A percentile compares a stretch with the other conserved stretches of the same genome.
Conservation (phyloP, 2,113 vertebrate species). For the Oriolus oriolus region DNA sequence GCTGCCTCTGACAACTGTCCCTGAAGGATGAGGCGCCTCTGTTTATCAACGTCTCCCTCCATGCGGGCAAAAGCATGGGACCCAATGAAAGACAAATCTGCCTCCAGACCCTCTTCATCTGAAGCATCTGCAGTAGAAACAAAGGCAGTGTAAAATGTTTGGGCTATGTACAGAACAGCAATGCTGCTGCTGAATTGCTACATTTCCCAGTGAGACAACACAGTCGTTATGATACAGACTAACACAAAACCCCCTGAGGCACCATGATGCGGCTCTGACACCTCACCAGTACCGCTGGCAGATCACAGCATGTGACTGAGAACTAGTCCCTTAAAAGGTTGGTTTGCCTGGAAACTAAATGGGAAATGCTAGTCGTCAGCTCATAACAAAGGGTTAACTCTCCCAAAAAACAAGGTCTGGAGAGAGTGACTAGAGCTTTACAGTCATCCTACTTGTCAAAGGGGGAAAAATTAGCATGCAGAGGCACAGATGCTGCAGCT, state of each 20-base stretch:
- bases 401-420: background rate
- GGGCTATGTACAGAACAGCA: background rate
- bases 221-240: background rate
- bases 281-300: background rate
- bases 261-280: background rate
- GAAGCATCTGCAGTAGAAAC: conserved; percentile 78
- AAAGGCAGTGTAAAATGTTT: background rate
- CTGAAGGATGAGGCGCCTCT: conserved; percentile 89
- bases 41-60: conserved; percentile 97
- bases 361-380: background rate
- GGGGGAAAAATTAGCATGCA: background rate
- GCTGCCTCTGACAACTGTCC: conserved; percentile 91
- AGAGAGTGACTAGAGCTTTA: background rate
- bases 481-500: background rate
- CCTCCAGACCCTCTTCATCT: conserved; percentile 85
- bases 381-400: background rate
- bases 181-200: background rate
- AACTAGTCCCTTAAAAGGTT: background rate
- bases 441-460: background rate
- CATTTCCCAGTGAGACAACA: background rate
- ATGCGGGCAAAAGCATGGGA: conserved; percentile 94
- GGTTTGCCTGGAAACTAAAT: background rate
- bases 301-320: background rate
- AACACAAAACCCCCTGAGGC: rapidly evolving
- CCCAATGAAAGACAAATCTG: conserved; percentile 88